These are phyloP conservation scores for Lindbergichthys nudifrons DNA, from an alignment of 2,797 vertebrate species.

Conservation along the genomic window DNA sequence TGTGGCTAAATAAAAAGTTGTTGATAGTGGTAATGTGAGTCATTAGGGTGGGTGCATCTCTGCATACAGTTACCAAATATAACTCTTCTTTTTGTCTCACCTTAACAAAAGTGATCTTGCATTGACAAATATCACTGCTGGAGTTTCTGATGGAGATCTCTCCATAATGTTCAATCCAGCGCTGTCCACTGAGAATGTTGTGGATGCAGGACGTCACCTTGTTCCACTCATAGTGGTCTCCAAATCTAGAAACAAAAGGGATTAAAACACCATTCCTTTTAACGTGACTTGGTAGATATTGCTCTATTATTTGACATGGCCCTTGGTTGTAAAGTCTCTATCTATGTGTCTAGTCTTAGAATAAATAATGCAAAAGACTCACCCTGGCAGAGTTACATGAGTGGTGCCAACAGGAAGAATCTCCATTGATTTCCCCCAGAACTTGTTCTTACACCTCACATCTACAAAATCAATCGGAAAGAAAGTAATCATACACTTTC, in stretches of 20 bases:
- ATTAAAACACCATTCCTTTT: background rate
- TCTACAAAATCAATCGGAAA: conserved; percentile 82
- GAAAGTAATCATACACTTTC: conserved; percentile 5
- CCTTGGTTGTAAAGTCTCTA: background rate
- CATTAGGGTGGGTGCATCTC: background rate
- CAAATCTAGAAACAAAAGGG: conserved; percentile 79
- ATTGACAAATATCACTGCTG: conserved; percentile 89
- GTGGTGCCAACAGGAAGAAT: conserved; percentile 95
- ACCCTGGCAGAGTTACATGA: conserved; percentile 92
- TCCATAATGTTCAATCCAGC: conserved; percentile 99
- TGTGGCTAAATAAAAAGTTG: background rate
- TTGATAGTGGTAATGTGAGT: background rate
- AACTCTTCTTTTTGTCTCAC: conserved; percentile 71
- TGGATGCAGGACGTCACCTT: conserved; percentile 99
- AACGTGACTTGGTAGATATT: no score
- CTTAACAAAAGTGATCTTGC: conserved; percentile 97
- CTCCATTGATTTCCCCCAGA: conserved; percentile 99
- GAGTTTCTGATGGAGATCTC: conserved; percentile 95
- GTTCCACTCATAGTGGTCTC: conserved; percentile 98
- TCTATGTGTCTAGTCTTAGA: background rate
- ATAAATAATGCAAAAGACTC: conserved; percentile 71
- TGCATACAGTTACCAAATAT: background rate
- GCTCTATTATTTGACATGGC: background rate
- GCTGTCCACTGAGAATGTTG: conserved; percentile 97
- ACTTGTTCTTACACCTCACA: conserved; percentile 98